Conservation (phyloP, 2,113 vertebrate genomes). For the Haemorhous mexicanus region DNA sequence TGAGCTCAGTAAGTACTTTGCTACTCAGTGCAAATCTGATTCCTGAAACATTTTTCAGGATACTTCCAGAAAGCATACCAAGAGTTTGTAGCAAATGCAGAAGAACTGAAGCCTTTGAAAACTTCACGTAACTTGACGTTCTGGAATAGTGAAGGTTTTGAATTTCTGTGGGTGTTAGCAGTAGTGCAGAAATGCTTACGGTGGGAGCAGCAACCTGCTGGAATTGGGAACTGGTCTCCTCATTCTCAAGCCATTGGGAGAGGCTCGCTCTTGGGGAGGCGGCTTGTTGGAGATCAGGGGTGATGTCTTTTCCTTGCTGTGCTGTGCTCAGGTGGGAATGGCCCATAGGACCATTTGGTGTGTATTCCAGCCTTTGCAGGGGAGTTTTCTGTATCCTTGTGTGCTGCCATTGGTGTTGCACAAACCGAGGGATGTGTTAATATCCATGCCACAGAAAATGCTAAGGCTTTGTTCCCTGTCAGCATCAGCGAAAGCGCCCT, state of each 20-base stretch:
- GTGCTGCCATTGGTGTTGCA: not conserved
- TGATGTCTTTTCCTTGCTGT: not conserved
- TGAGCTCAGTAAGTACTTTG: not conserved
- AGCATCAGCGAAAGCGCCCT: conserved; percentile 45
- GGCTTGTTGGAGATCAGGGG: no score
- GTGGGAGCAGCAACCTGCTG: not conserved
- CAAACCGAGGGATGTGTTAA: fast-evolving
- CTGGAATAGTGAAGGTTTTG: not conserved
- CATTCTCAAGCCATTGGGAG: not conserved
- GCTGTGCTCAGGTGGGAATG: not conserved
- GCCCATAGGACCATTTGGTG: not conserved
- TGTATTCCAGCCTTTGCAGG: not conserved
- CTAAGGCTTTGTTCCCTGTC: not conserved
- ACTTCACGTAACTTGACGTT: no score
- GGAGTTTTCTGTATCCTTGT: not conserved
- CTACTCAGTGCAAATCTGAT: not conserved
- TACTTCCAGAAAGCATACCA: not conserved
- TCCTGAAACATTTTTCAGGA: not conserved
- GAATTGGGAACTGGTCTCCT: not conserved
- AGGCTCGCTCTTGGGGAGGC: not conserved
- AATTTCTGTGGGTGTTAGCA: not conserved
- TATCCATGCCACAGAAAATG: not conserved
- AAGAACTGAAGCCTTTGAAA: not conserved
- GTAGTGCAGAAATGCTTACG: not conserved
- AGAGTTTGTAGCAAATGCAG: not conserved